These are phyloP conservation scores for Hypena proboscidalis DNA, from an alignment of 2,888 invertebrate species.

Conservation along the genomic window DNA sequence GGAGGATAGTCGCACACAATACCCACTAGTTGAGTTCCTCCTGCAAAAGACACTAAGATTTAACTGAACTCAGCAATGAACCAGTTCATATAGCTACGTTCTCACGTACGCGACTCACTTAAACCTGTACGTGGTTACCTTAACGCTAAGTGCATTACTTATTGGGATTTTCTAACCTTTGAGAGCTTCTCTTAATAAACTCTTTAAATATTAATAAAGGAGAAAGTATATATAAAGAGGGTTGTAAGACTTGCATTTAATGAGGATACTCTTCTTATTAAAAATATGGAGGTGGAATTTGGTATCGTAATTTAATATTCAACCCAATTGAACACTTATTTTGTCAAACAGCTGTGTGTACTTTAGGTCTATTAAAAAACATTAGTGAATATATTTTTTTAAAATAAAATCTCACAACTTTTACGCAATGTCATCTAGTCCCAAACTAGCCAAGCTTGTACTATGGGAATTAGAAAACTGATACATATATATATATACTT, in stretches of 20 bases:
- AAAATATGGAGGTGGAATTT: neutral
- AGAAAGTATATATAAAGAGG: neutral
- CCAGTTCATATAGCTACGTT: conserved; percentile 19
- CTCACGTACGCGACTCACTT: conserved; percentile 38
- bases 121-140: conserved; percentile 35
- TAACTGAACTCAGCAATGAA: neutral
- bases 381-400: too few species aligned
- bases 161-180: conserved; percentile 25
- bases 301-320: too few species aligned
- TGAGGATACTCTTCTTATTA: neutral
- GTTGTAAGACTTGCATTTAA: neutral
- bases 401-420: too few species aligned
- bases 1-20: too few species aligned
- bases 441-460: too few species aligned
- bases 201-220: conserved; percentile 35
- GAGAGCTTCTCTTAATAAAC: conserved; percentile 30
- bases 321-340: neutral
- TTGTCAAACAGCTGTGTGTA: neutral
- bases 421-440: too few species aligned
- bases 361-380: too few species aligned
- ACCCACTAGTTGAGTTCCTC: neutral
- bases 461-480: too few species aligned
- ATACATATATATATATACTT: too few species aligned
- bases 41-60: conserved; percentile 1
- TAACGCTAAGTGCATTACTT: conserved; percentile 32